Evolutionary conservation across 2,797 vertebrate species (phyloP).

Genomic region (Bradypodion ventrale): DNA sequence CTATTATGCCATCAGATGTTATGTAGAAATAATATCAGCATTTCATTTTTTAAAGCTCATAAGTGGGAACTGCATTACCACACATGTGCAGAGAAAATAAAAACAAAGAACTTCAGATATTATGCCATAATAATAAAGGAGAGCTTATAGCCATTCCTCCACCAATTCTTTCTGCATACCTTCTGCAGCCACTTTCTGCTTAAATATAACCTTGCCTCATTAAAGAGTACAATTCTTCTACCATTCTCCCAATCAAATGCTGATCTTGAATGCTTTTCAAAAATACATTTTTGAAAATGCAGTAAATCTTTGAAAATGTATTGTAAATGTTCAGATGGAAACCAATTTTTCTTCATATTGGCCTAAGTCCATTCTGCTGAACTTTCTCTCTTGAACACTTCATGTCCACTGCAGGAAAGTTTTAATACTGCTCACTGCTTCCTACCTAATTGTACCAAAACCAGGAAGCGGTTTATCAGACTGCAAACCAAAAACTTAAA

Average conservation of each 20-base stretch:
- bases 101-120: neutral
- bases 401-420: neutral
- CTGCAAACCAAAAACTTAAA: neutral
- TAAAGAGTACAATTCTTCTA: neutral
- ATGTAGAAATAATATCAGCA: too few species aligned
- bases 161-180: neutral
- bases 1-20: neutral
- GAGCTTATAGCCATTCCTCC: neutral
- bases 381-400: neutral
- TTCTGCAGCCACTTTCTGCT: neutral
- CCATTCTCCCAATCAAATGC: neutral
- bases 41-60: neutral
- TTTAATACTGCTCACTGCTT: neutral
- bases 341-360: neutral
- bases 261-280: neutral
- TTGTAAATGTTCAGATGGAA: neutral
- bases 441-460: neutral
- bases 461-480: neutral
- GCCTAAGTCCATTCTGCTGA: neutral
- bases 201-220: neutral
- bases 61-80: neutral
- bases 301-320: neutral
- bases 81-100: neutral
- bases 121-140: neutral
- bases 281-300: too few species aligned